These are phyloP conservation scores for Actinia equina DNA, from an alignment of 64 coral and sea anemone genomes.

Conservation along the genomic window DNA sequence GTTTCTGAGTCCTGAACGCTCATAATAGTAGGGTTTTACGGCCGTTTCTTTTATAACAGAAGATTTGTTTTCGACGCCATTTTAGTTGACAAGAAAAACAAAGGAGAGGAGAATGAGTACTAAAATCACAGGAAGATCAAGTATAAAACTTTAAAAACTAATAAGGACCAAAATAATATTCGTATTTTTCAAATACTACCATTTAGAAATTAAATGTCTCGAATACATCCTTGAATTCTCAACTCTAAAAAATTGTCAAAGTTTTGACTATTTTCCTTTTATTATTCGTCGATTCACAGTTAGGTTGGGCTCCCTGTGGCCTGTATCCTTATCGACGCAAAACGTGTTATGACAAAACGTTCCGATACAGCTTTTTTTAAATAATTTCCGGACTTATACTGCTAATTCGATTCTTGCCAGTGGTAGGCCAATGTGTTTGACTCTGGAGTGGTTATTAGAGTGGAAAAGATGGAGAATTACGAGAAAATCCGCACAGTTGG, in stretches of 20 bases:
- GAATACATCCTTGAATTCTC: not conserved
- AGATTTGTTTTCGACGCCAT: slow-evolving; percentile 43
- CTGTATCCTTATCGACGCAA: not conserved
- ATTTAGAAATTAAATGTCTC: not conserved
- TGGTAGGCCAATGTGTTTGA: not conserved
- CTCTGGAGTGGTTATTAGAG: not conserved
- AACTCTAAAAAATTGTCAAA: not conserved
- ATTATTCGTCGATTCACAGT: not conserved
- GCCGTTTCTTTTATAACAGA: not conserved
- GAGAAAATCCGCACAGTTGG: slow-evolving; percentile 81
- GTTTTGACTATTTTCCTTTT: not conserved
- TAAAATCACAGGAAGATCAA: not conserved
- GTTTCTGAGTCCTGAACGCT: slow-evolving; percentile 31
- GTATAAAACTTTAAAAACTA: not conserved
- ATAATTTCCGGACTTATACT: not conserved
- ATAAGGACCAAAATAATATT: not conserved
- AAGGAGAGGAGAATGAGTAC: not conserved
- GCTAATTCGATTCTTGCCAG: not conserved
- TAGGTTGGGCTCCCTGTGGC: not conserved
- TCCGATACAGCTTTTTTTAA: not conserved
- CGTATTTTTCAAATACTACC: not conserved
- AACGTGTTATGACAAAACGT: not conserved
- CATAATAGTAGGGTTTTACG: slow-evolving; percentile 23
- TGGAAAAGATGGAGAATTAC: slow-evolving; percentile 70
- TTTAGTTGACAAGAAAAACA: slow-evolving; percentile 43